These are phyloP conservation scores for Knipowitschia caucasica DNA, from an alignment of 2,797 vertebrate species.

Conservation along the genomic window DNA sequence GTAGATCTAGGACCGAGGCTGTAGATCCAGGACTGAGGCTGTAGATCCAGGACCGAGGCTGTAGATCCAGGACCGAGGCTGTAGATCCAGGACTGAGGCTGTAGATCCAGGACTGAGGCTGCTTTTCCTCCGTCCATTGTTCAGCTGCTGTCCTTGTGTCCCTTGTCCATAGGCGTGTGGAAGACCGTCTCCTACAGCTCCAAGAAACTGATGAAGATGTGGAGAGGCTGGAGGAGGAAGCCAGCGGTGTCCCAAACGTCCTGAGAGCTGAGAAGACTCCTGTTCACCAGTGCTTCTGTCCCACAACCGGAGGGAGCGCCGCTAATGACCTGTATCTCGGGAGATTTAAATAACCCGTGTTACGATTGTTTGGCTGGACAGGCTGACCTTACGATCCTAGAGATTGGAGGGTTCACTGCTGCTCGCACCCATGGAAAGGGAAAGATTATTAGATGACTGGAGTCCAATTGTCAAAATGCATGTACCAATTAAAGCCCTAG, in stretches of 20 bases:
- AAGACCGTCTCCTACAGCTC: conserved; percentile 86
- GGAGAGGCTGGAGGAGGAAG: conserved; percentile 85
- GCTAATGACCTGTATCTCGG: conserved; percentile 23
- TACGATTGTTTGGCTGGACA: conserved; percentile 31
- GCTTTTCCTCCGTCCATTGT: too few species aligned
- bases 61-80: too few species aligned
- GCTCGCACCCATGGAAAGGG: conserved; percentile 6
- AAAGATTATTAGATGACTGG: not conserved
- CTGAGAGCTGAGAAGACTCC: conserved; percentile 43
- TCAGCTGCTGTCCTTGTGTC: not conserved
- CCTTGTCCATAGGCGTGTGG: conserved; percentile 76
- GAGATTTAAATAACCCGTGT: conserved; percentile 30
- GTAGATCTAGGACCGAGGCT: too few species aligned
- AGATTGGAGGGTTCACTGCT: conserved; percentile 15
- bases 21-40: too few species aligned
- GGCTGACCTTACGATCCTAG: conserved; percentile 33
- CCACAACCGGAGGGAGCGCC: conserved; percentile 5
- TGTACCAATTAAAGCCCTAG: too few species aligned
- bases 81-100: too few species aligned
- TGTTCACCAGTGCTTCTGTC: not conserved
- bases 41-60: too few species aligned
- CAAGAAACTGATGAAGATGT: conserved; percentile 91
- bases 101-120: too few species aligned
- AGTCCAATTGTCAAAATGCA: too few species aligned
- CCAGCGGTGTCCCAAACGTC: conserved; percentile 58